phyloP scores from a whole-genome alignment of 1,140 invertebrate species.

The Drosophila kohkoa region DNA sequence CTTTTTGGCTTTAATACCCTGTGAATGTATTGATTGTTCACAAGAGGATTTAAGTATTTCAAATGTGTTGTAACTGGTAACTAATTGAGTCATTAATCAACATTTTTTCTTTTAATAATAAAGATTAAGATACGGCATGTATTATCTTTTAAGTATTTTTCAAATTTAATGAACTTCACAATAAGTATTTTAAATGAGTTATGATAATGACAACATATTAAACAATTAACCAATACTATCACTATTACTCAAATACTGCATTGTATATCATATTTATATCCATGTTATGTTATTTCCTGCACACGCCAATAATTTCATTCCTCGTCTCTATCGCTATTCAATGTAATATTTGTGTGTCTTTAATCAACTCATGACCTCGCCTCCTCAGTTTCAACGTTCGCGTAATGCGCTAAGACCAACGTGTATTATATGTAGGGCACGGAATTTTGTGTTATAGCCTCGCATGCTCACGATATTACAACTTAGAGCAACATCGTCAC shows the following conservation, averaged over 20 bases:
- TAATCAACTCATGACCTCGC: neutral
- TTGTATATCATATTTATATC: too few relatives aligned
- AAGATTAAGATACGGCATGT: too few relatives aligned
- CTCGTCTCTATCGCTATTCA: neutral
- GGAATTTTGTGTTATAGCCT: constrained; percentile 28
- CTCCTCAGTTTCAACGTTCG: neutral
- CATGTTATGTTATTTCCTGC: too few relatives aligned
- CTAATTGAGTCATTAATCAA: neutral
- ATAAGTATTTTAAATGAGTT: too few relatives aligned
- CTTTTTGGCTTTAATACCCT: constrained; percentile 11
- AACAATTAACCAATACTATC: too few relatives aligned
- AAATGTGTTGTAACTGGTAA: neutral
- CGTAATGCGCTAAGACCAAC: constrained; percentile 8
- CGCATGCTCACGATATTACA: constrained; percentile 35
- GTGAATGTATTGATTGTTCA: neutral
- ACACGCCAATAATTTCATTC: neutral
- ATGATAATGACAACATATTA: too few relatives aligned
- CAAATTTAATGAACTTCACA: too few relatives aligned
- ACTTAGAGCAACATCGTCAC: constrained; percentile 24
- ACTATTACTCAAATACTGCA: too few relatives aligned
- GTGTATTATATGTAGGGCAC: neutral
- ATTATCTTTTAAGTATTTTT: too few relatives aligned
- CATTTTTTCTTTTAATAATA: too few relatives aligned
- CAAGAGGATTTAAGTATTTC: neutral
- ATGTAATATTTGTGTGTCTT: constrained; percentile 9